Percentiles rank a stretch among this genome's conserved stretches.
These are phyloP conservation scores for Volucella bombylans DNA, from an alignment of 2,888 invertebrate species.

Conservation along the genomic window DNA sequence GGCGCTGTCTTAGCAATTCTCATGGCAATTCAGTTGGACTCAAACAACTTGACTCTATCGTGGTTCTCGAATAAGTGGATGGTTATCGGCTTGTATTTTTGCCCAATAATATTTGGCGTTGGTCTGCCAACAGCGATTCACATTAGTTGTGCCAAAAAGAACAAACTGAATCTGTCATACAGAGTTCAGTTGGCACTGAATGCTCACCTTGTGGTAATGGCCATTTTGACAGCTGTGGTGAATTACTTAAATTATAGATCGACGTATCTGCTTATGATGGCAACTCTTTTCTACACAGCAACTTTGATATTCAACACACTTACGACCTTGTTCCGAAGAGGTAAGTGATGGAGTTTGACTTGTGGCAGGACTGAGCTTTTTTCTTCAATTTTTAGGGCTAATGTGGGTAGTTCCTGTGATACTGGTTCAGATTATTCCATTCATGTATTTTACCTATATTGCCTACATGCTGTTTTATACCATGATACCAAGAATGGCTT, in stretches of 20 bases:
- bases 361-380: not conserved
- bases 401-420: conserved; percentile 81
- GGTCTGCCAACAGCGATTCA: conserved; percentile 80
- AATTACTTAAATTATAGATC: conserved; percentile 78
- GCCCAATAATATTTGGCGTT: conserved; percentile 80
- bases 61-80: conserved; percentile 85
- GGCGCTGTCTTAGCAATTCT: conserved; percentile 77
- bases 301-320: conserved; percentile 79
- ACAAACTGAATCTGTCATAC: conserved; percentile 77
- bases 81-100: conserved; percentile 82
- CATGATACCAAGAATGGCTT: conserved; percentile 85
- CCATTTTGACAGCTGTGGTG: conserved; percentile 77
- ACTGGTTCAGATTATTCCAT: conserved; percentile 81
- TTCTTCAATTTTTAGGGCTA: conserved; percentile 76
- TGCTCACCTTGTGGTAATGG: conserved; percentile 80
- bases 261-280: conserved; percentile 78
- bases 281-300: conserved; percentile 79
- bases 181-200: conserved; percentile 80
- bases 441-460: conserved; percentile 83
- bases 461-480: conserved; percentile 83
- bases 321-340: conserved; percentile 79
- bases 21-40: conserved; percentile 81
- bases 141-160: conserved; percentile 79
- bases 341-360: conserved; percentile 75
- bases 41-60: conserved; percentile 83